Conservation (phyloP, 2,797 vertebrate species). For the Rhinogobio ventralis region DNA sequence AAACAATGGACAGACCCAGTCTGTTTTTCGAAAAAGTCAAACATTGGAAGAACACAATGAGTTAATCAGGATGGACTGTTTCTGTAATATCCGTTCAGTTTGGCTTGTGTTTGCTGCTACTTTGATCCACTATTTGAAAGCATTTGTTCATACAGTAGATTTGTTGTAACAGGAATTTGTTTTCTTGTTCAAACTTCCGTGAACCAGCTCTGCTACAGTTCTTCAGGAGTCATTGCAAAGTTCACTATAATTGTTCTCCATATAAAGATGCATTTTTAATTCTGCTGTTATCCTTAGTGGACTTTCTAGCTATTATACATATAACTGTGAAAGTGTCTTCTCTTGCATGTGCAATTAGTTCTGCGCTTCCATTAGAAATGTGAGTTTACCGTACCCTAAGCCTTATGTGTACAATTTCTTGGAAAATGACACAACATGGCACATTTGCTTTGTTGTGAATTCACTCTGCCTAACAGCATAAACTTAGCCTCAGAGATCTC, state of each 20-base stretch:
- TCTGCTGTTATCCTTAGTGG: constrained; percentile 35
- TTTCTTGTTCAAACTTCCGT: constrained; percentile 35
- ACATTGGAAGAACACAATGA: constrained; percentile 21
- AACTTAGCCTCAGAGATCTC: constrained; percentile 23
- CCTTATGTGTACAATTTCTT: constrained; percentile 51
- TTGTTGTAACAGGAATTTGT: constrained; percentile 23
- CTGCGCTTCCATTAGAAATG: constrained; percentile 45
- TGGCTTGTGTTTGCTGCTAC: constrained; percentile 17
- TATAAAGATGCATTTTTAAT: constrained; percentile 35
- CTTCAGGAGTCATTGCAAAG: constrained; percentile 13
- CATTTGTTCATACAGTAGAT: constrained; percentile 26
- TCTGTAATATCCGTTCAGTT: constrained; percentile 5
- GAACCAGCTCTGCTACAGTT: constrained; percentile 4
- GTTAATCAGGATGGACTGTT: constrained; percentile 26
- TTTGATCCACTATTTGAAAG: constrained; percentile 43
- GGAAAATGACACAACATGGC: constrained; percentile 11
- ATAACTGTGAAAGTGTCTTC: constrained; percentile 40
- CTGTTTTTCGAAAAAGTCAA: constrained; percentile 27
- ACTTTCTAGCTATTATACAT: constrained; percentile 38
- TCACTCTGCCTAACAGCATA: constrained; percentile 40
- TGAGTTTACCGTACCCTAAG: constrained; percentile 50
- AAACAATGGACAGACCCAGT: constrained; percentile 31
- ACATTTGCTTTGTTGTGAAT: constrained; percentile 46
- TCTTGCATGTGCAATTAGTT: constrained; percentile 45
- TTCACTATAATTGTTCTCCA: constrained; percentile 41